These are phyloP conservation scores for Macrosiphum euphorbiae DNA, from an alignment of 2,888 invertebrate genomes.

Conservation along the genomic window DNA sequence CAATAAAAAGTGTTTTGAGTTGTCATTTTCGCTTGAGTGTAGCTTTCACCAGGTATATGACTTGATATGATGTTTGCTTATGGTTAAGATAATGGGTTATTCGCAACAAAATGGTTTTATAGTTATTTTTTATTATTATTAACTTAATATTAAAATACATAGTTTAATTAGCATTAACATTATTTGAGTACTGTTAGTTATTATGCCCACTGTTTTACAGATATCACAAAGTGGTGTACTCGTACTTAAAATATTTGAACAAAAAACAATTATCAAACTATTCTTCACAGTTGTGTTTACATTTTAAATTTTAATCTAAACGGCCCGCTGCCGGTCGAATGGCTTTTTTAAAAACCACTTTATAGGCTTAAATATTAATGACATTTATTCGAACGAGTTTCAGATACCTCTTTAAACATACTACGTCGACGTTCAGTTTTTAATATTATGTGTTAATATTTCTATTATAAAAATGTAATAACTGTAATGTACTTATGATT, in stretches of 20 bases:
- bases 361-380: background rate
- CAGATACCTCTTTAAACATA: background rate
- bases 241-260: background rate
- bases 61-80: background rate
- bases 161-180: background rate
- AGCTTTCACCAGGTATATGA: background rate
- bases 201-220: background rate
- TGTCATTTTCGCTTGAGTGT: background rate
- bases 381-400: background rate
- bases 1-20: background rate
- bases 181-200: background rate
- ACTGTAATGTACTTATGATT: background rate
- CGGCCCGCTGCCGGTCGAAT: background rate
- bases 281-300: background rate
- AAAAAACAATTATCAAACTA: background rate
- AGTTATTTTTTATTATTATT: background rate
- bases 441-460: background rate
- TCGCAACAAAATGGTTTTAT: background rate
- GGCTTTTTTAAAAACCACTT: background rate
- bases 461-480: background rate
- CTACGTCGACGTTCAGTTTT: background rate
- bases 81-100: background rate
- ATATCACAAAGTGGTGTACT: background rate
- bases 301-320: constrained; percentile 5
- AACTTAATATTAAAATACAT: background rate